Evolutionary conservation across 2,797 vertebrate genomes (phyloP), one percentile per base, ranked within the genome.

Genomic region (Neopelma chrysocephalum): DNA sequence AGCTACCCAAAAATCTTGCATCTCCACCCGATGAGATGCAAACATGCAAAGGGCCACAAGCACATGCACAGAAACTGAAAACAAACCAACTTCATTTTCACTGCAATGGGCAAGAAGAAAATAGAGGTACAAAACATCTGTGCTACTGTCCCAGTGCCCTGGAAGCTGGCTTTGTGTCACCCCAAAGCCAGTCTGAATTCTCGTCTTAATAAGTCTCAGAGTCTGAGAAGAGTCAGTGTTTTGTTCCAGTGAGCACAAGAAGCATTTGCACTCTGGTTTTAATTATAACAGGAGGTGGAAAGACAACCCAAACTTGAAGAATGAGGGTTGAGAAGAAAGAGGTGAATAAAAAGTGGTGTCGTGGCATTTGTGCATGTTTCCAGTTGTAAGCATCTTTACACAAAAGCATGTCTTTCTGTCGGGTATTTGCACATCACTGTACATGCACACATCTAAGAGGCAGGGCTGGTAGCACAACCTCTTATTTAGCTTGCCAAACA

Each of bases 401-500:
- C 42, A 73, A 94, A 48, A 9, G 38, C 57, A 11, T 20, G 31
- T 15, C 47, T 62, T 75, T 43, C 50, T 65, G 87, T 8, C 0
- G 7, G 48, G 40, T 83, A 72, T 60, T 53, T 61, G 68, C 57
- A 72, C 76, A 34, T 60, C 92, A 61, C 60, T 43, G 42, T 43
- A 89, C 84, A 38, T 2, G 25, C 87, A 86, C 72, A 87, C 50
- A 66, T 89, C 79, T 88, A 54, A 93, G n/a, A 94, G 54, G 50
- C 92, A 87, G 68, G 61, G 82, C 73, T 96, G 94, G 89, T 94
- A 97, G 96, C 94, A 93, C 82, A 92, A 65, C 66, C 93, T 90
- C 88, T 51, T 58, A 90, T 48, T 86, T 53, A 90, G 53, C 48
- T 93, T 90, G 82, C 96, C 92, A 97, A 94, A 79, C 87, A 96